These are phyloP conservation scores for Hofmannophila pseudospretella DNA, from an alignment of 2,888 invertebrate genomes.

Conservation along the genomic window DNA sequence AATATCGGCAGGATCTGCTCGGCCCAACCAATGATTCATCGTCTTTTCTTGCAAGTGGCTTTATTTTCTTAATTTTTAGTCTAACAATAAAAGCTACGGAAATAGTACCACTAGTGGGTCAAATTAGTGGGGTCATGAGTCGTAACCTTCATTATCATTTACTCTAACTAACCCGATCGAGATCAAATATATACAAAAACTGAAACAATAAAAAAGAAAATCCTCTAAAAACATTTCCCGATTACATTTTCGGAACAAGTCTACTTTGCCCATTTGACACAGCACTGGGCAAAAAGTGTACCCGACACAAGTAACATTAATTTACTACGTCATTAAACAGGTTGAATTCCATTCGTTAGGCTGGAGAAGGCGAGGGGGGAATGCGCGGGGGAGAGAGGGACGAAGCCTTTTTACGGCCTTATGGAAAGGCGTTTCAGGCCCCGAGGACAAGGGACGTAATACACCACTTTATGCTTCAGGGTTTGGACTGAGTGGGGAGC, in stretches of 20 bases:
- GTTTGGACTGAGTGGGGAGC: slow-evolving; percentile 8
- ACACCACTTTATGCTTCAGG: slow-evolving; percentile 18
- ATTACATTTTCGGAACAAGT: too few relatives aligned
- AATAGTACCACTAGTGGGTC: too few relatives aligned
- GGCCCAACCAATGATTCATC: slow-evolving; percentile 1
- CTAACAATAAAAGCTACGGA: too few relatives aligned
- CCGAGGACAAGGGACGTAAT: slow-evolving; percentile 18
- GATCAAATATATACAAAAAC: too few relatives aligned
- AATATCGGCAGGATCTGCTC: slow-evolving; percentile 20
- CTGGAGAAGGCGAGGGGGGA: neutral
- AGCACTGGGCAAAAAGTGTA: neutral
- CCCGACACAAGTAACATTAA: slow-evolving; percentile 13
- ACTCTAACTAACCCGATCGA: too few relatives aligned
- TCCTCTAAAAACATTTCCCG: neutral
- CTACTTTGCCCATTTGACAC: neutral
- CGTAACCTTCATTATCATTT: too few relatives aligned
- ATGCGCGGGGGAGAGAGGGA: slow-evolving; percentile 10
- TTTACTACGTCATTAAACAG: slow-evolving; percentile 17
- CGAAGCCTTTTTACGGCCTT: slow-evolving; percentile 28
- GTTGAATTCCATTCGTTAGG: slow-evolving; percentile 25
- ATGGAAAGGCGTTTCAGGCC: slow-evolving; percentile 18
- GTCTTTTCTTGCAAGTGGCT: neutral
- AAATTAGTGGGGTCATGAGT: too few relatives aligned
- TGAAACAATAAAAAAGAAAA: neutral
- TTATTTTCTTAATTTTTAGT: too few relatives aligned